Evolutionary conservation across 2,797 vertebrate genomes (phyloP).

Genomic region (Otolemur crassicaudatus): DNA sequence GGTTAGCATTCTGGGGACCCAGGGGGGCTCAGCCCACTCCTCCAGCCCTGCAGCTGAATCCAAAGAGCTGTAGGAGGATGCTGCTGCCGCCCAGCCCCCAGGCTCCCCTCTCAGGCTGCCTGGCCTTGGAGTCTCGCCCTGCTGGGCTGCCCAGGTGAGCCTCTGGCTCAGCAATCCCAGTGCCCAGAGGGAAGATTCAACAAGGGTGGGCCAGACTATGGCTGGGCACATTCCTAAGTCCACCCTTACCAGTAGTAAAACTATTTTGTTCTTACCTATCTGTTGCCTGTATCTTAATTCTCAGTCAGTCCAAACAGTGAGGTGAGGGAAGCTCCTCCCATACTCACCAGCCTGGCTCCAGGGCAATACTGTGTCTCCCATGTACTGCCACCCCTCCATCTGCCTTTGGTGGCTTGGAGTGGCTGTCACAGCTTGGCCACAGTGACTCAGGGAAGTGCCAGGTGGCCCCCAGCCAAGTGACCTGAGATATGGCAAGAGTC

Average conservation of each 20-base stretch:
- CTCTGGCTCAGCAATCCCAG: not conserved
- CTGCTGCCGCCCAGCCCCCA: no score
- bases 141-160: not conserved
- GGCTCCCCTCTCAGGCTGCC: not conserved
- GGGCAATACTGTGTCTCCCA: rapidly evolving
- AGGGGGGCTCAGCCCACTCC: no score
- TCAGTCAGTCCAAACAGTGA: not conserved
- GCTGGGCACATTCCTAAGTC: not conserved
- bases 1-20: no score
- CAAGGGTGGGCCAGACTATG: rapidly evolving
- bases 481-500: not conserved
- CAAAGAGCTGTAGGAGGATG: no score
- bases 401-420: not conserved
- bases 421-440: not conserved
- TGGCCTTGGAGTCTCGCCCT: no score
- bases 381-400: not conserved
- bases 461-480: not conserved
- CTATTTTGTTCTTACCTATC: not conserved
- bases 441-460: no score
- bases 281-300: not conserved
- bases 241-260: not conserved
- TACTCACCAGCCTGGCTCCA: not conserved
- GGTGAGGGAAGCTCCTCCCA: not conserved
- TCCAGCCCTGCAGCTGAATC: no score
- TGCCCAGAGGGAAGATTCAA: not conserved